Percentiles rank a stretch among this genome's conserved stretches.
Evolutionary conservation across 2,888 invertebrate genomes (phyloP).

Genomic region (Papilio elwesi): DNA sequence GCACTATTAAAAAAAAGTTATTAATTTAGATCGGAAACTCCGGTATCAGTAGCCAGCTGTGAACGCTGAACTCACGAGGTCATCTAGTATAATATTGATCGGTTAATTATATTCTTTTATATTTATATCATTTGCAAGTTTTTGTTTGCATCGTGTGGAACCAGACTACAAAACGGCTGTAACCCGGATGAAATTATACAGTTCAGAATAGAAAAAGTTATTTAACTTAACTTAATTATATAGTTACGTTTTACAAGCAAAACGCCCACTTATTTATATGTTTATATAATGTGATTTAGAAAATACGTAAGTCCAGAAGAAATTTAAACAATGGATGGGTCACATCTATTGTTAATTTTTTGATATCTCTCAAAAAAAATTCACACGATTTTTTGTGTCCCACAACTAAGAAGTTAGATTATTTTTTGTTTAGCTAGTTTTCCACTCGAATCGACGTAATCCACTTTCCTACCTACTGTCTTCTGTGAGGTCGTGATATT

Average conservation of each 20-base stretch:
- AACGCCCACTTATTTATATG: not conserved
- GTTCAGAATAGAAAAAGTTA: not conserved
- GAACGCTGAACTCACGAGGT: constrained; percentile 17
- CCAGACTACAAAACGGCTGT: not conserved
- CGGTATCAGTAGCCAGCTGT: not conserved
- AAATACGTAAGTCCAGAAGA: too few species aligned
- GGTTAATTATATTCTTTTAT: constrained; percentile 12
- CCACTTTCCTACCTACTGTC: too few species aligned
- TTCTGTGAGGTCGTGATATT: too few species aligned
- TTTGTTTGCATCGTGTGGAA: not conserved
- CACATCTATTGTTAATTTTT: too few species aligned
- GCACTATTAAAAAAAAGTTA: constrained; percentile 3
- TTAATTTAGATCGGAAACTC: constrained; percentile 14
- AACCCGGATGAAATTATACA: constrained; percentile 11
- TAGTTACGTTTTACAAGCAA: too few species aligned
- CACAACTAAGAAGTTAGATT: too few species aligned
- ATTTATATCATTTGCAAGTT: not conserved
- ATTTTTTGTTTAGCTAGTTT: too few species aligned
- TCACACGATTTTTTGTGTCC: too few species aligned
- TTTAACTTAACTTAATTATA: not conserved
- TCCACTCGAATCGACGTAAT: too few species aligned
- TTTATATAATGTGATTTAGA: too few species aligned
- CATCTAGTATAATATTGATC: constrained; percentile 13
- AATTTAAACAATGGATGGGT: too few species aligned
- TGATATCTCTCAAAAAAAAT: too few species aligned